Evolutionary conservation across 2,888 invertebrate species (phyloP).

Genomic region (Deilephila porcellus): DNA sequence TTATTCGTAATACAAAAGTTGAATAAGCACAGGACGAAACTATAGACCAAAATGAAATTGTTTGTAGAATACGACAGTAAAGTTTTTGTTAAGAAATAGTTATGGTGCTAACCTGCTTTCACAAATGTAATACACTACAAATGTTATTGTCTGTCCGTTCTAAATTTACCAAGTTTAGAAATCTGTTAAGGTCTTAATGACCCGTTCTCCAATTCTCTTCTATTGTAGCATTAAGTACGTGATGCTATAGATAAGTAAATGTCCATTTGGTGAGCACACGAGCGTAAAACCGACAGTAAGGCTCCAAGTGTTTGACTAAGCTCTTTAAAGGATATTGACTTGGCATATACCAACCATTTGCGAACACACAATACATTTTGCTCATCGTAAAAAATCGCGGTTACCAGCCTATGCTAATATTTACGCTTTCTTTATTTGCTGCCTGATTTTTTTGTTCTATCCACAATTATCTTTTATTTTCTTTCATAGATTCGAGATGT

Average conservation of each 20-base stretch:
- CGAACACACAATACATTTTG: neutral
- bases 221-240: neutral
- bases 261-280: neutral
- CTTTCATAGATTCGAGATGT: neutral
- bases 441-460: neutral
- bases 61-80: neutral
- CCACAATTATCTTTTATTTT: neutral
- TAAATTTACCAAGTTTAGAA: conserved; percentile 13
- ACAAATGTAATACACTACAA: neutral
- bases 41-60: no score
- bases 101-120: conserved; percentile 6
- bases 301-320: conserved; percentile 49
- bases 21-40: no score
- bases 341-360: conserved; percentile 35
- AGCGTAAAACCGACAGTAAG: conserved; percentile 46
- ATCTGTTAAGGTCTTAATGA: conserved; percentile 11
- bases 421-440: neutral
- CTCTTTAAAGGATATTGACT: conserved; percentile 55
- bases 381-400: conserved; percentile 7
- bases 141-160: neutral
- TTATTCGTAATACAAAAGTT: no score
- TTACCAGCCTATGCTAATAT: neutral
- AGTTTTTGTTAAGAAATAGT: neutral
- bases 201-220: conserved; percentile 33
- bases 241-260: conserved; percentile 16